Base-by-base conservation (phyloP, 64 coral and sea anemone species). In the Actinia tenebrosa region DNA sequence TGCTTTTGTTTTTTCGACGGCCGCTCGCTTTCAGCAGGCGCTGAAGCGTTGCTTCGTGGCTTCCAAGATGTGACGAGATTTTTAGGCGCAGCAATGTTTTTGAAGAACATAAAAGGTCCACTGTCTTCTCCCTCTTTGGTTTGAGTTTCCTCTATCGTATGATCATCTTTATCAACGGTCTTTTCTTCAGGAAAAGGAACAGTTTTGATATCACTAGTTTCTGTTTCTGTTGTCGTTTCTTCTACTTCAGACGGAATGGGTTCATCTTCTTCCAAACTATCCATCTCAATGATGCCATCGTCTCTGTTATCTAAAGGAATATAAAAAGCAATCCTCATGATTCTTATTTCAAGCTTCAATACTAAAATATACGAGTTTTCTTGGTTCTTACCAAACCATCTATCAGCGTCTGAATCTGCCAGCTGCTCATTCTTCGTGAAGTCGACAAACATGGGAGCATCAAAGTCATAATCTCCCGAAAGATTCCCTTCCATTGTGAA, bases 391-490 rank as follows among this genome's bases (percentile, higher is more conserved):
- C 94, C 94, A 93, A 96, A 96, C 94, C 94, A 96, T 64, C 64
- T 86, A 66, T 96, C 94, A 13, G 87, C 88, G 16, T 79, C 91
- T 63, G 77, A 61, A 47, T 96, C 94, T 9, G 90, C 58, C 3
- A 75, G 45, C 16, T 75, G 68, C 25, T 50, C 44, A 37, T 44
- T 82, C 52, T 56, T 83, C 9, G 79, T 77, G n/a, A 96, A 96
- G n/a, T 96, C 94, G 2, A 96, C 94, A 88, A 93, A 96, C 94
- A 93, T 92, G 5, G 94, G 94, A 15, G 94, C 94, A 88, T 96
- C 94, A 44, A 90, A 96, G 83, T 96, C 85, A 63, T 93, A 96
- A 87, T 82, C 88, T 75, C 87, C 90, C 22, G 90, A 78, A 83
- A 82, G 15, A 46, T 80, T 3, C 53, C 42, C 56, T 15, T 22